These are phyloP conservation scores for Pao palembangensis DNA, from an alignment of 2,113 vertebrate species.

Conservation along the genomic window DNA sequence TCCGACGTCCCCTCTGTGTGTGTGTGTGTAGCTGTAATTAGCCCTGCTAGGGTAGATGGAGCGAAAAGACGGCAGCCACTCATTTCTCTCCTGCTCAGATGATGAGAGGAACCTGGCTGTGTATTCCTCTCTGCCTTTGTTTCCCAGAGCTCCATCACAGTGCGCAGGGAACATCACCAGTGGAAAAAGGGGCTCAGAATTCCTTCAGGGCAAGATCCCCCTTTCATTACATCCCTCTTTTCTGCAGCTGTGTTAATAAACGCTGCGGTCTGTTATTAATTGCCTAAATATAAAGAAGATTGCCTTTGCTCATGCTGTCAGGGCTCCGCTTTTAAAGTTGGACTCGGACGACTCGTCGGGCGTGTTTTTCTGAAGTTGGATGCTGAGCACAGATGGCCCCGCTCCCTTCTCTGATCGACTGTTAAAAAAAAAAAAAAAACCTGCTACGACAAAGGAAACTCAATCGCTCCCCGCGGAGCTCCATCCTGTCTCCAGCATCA, in stretches of 20 bases:
- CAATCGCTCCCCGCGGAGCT: conserved; percentile 25
- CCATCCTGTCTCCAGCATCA: conserved; percentile 1
- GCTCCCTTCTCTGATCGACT: conserved; percentile 8
- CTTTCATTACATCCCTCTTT: neutral
- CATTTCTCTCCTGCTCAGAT: conserved; percentile 66
- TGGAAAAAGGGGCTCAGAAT: conserved; percentile 52
- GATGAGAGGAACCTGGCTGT: conserved; percentile 59
- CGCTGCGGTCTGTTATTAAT: neutral
- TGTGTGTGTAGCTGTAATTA: conserved; percentile 63
- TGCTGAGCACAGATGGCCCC: conserved; percentile 12
- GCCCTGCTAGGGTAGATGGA: conserved; percentile 56
- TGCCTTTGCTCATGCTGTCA: conserved; percentile 1
- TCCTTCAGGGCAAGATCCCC: conserved; percentile 28
- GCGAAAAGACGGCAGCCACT: conserved; percentile 64
- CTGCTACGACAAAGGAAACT: conserved; percentile 33
- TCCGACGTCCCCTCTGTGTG: conserved; percentile 53
- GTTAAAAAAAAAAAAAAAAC: conserved; percentile 9
- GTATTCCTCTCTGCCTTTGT: conserved; percentile 49
- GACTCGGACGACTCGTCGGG: conserved; percentile 1
- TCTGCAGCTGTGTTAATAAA: neutral
- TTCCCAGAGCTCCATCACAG: conserved; percentile 49
- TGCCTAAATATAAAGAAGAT: neutral
- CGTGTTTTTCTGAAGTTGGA: conserved; percentile 12
- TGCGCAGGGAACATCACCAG: conserved; percentile 57
- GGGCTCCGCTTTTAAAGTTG: neutral